Percentiles rank a stretch among this genome's conserved stretches.
Conservation (phyloP, 2,113 vertebrate species). For the Anarhynchus alexandrinus region DNA sequence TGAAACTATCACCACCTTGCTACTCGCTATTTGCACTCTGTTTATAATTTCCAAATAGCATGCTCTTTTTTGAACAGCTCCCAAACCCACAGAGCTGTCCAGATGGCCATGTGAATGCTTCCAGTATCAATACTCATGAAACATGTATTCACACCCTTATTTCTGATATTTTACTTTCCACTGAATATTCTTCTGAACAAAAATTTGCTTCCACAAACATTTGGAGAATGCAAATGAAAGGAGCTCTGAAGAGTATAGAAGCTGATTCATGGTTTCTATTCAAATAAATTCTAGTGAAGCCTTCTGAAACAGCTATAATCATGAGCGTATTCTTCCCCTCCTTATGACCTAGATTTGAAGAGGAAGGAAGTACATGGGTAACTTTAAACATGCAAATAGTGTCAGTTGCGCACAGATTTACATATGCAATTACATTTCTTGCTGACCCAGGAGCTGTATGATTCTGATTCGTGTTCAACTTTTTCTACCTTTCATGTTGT, state of each 20-base stretch:
- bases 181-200: neutral
- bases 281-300: neutral
- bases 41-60: neutral
- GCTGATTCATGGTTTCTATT: constrained; percentile 20
- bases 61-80: neutral
- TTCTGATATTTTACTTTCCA: neutral
- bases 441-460: neutral
- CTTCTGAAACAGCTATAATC: constrained; percentile 20
- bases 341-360: neutral
- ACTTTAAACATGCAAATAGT: constrained; percentile 18
- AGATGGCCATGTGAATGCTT: constrained; percentile 38
- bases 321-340: neutral
- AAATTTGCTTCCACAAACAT: constrained; percentile 9
- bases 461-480: neutral
- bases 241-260: neutral
- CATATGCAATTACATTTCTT: neutral
- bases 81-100: neutral
- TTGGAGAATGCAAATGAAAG: neutral
- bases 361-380: neutral
- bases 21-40: neutral
- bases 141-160: neutral
- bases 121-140: neutral
- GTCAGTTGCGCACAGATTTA: neutral
- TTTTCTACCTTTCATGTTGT: neutral
- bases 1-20: neutral